These are phyloP conservation scores for Colius striatus DNA, from an alignment of 2,113 vertebrate species.

Conservation along the genomic window DNA sequence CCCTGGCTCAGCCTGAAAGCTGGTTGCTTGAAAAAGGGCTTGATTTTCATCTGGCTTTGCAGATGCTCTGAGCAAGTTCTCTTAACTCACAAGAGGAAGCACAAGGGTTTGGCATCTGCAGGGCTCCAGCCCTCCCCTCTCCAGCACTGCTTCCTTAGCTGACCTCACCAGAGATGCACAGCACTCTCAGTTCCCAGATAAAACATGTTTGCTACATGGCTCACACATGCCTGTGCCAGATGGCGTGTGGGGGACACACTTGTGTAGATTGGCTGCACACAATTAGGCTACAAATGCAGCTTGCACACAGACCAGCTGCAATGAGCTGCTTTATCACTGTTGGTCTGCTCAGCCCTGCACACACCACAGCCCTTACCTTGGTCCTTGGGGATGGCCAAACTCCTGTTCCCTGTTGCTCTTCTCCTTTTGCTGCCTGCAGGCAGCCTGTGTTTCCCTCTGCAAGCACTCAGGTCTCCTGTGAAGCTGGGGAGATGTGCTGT, in stretches of 20 bases:
- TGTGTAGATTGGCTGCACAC: neutral
- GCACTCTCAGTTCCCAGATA: neutral
- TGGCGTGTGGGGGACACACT: neutral
- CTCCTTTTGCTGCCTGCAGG: neutral
- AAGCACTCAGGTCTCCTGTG: rapidly evolving
- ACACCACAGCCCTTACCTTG: neutral
- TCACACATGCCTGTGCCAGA: neutral
- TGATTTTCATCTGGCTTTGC: neutral
- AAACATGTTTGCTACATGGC: neutral
- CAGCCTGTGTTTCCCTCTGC: rapidly evolving
- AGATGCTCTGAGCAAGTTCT: neutral
- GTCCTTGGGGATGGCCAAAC: neutral
- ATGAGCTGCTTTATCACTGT: rapidly evolving
- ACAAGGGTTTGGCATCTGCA: rapidly evolving
- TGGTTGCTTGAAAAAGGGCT: neutral
- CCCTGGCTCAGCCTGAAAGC: neutral
- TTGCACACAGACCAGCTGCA: neutral
- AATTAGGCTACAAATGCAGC: neutral
- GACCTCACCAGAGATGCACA: neutral
- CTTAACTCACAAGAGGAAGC: neutral
- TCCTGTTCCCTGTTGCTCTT: neutral
- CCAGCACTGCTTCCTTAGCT: neutral
- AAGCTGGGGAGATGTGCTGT: rapidly evolving
- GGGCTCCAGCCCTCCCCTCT: neutral
- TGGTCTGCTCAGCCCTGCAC: neutral